Base-by-base conservation (phyloP, 2,888 invertebrate species). In the Nomada hirtipes region DNA sequence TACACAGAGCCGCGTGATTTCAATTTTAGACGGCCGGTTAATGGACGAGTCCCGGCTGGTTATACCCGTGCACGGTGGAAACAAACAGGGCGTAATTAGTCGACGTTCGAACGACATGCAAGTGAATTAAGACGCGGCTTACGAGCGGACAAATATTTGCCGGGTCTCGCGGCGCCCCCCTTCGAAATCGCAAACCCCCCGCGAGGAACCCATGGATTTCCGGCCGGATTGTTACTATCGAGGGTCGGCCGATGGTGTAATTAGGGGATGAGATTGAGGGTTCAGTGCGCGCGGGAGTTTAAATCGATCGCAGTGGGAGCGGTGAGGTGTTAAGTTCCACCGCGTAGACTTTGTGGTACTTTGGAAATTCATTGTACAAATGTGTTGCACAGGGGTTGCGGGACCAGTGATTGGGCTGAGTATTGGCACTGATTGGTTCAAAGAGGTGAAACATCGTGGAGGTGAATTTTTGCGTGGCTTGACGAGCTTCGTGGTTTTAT, bases 71-170 rank as follows among this genome's bases (percentile, higher is more conserved):
- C 67, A 18, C 67, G n/a, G n/a, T 4, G 53, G 67, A 23, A 36
- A 67, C 70, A 76, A 79, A 79, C 79, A 76, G 36, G 15, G 20
- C 52, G 71, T 76, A 71, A 79, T 76, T 79, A 79, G 67, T 76
- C 79, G 55, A 67, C 55, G 79, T 61, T 65, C 65, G 65, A 71
- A 70, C 70, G 70, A 70, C 70, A 71, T 57, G 63, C 75, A 50
- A 74, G 63, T 64, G 75, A 79, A 79, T 79, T 76, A 76, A 79
- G 79, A 79, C 57, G 64, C 69, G 79, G 63, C 59, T 75, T 69
- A 78, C 18, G 69, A 26, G 69, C 26, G 52, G 20, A 26, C 75
- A 75, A 78, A 78, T 78, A 75, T 75, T 78, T 78, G 78, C 44
- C 20, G 15, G 53, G 44, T 53, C 67, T 36, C 42, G 60, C 26